Conservation (phyloP, 2,113 vertebrate species). For the Peromyscus leucopus region DNA sequence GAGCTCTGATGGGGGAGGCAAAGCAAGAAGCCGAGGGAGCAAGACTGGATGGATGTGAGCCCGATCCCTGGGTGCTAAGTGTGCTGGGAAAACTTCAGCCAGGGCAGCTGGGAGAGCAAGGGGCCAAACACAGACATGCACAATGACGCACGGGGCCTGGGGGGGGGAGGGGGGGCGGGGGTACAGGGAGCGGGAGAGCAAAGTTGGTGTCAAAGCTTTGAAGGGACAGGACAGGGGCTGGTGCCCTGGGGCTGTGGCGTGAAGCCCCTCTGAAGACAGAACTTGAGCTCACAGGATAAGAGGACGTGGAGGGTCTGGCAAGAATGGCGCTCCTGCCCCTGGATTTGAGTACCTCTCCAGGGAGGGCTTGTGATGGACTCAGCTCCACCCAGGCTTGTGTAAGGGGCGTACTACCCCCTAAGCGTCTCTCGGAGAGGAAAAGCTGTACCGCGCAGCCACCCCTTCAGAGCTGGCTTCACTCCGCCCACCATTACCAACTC, state of each 20-base stretch:
- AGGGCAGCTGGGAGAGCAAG: background rate
- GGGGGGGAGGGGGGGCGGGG: background rate
- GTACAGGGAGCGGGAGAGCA: background rate
- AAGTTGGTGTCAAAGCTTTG: background rate
- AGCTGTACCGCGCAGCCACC: accelerated
- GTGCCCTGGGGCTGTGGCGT: background rate
- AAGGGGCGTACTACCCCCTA: background rate
- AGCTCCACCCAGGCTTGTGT: background rate
- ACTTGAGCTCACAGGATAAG: background rate
- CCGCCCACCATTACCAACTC: background rate
- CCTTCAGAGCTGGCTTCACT: background rate
- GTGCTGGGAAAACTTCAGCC: constrained; percentile 55
- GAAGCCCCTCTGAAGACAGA: constrained; percentile 43
- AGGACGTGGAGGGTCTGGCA: background rate
- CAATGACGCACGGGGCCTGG: constrained; percentile 59
- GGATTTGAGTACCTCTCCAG: constrained; percentile 10
- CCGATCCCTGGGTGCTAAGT: constrained; percentile 37
- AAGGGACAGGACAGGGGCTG: constrained; percentile 12
- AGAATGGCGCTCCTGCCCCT: constrained; percentile 44
- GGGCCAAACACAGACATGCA: constrained; percentile 78
- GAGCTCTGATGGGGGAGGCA: background rate
- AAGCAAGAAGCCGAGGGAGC: constrained; percentile 39
- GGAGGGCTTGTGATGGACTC: background rate
- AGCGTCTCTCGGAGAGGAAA: background rate
- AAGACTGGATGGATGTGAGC: background rate